Percentiles rank a stretch among this genome's conserved stretches.
Evolutionary conservation across 2,113 vertebrate genomes (phyloP).

Genomic region (Daphoenositta chrysoptera): DNA sequence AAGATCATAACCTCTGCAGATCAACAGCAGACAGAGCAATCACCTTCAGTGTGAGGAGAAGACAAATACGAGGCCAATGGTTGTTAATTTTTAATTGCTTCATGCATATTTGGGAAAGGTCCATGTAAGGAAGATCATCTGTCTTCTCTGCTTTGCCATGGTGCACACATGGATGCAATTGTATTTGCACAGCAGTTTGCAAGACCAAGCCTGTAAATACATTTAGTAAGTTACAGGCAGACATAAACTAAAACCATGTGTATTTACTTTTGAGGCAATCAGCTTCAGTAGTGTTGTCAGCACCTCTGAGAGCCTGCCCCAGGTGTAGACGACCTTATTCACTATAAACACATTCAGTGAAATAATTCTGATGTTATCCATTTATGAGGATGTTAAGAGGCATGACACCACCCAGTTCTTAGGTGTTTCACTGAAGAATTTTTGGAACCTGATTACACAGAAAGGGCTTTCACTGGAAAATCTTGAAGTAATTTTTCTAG

Average conservation of each 20-base stretch:
- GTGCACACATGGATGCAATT: conserved; percentile 70
- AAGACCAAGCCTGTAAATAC: conserved; percentile 59
- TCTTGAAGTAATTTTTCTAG: conserved; percentile 19
- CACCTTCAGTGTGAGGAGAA: background rate
- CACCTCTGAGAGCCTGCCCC: conserved; percentile 41
- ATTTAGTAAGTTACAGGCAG: conserved; percentile 59
- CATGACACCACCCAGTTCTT: background rate
- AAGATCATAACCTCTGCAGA: background rate
- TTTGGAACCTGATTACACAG: conserved; percentile 14
- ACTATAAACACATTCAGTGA: conserved; percentile 46
- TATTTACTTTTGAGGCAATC: conserved; percentile 71
- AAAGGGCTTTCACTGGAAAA: background rate
- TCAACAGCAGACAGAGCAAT: background rate
- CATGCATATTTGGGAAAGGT: background rate
- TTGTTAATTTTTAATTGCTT: conserved; percentile 14
- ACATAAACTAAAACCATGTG: conserved; percentile 71
- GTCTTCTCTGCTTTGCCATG: background rate
- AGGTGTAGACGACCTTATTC: conserved; percentile 35
- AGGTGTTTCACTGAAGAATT: background rate
- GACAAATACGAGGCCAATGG: background rate
- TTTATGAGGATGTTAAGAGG: conserved; percentile 44
- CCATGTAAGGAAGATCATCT: background rate
- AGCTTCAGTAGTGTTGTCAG: conserved; percentile 64
- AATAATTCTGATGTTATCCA: conserved; percentile 60
- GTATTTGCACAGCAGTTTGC: conserved; percentile 60